Conservation (phyloP, 2,888 invertebrate species). For the Polietes domitor region DNA sequence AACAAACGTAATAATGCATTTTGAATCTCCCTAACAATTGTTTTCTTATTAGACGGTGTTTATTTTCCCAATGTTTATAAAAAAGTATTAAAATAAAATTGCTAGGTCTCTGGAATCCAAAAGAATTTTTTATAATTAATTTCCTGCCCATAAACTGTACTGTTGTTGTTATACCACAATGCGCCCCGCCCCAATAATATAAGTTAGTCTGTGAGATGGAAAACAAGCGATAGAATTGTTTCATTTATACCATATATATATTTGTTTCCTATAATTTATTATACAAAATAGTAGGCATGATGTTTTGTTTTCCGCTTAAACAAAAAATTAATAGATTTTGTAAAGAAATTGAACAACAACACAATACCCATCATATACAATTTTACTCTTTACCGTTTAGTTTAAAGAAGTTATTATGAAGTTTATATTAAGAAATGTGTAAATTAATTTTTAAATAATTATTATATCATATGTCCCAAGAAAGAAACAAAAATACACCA, state of each 20-base stretch:
- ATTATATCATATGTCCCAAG: slow-evolving; percentile 13
- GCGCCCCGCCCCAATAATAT: too few species aligned
- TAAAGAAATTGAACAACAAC: not conserved
- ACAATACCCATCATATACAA: not conserved
- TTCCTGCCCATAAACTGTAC: too few species aligned
- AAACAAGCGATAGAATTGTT: not conserved
- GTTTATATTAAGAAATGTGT: slow-evolving; percentile 33
- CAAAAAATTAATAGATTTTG: not conserved
- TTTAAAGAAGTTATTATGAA: slow-evolving; percentile 32
- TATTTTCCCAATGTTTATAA: too few species aligned
- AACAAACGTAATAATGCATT: too few species aligned
- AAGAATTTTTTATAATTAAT: too few species aligned
- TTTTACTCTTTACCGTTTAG: slow-evolving; percentile 30
- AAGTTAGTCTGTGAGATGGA: not conserved
- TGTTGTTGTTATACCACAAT: too few species aligned
- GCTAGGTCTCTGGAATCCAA: too few species aligned
- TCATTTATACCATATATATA: not conserved
- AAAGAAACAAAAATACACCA: slow-evolving; percentile 30
- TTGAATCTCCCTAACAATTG: too few species aligned
- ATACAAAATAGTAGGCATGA: not conserved
- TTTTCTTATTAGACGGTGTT: too few species aligned
- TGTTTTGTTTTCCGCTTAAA: not conserved
- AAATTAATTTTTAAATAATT: slow-evolving; percentile 35
- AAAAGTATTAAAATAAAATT: too few species aligned
- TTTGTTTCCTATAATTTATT: slow-evolving; percentile 5